Evolutionary conservation across 2,888 invertebrate genomes (phyloP).

Genomic region (Caenorhabditis doughertyi): DNA sequence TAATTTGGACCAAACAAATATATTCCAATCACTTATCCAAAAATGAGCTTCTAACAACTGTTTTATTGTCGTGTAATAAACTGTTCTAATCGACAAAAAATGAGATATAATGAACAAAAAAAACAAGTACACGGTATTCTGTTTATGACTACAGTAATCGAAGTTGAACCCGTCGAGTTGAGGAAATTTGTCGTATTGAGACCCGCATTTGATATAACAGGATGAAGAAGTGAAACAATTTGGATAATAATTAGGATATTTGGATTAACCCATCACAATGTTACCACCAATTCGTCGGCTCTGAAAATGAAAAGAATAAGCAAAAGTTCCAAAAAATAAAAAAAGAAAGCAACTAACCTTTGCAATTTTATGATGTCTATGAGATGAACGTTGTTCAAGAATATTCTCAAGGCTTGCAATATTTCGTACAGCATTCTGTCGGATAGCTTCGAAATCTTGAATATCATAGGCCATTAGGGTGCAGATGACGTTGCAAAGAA

Average conservation of each 20-base stretch:
- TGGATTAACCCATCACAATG: slow-evolving; percentile 59
- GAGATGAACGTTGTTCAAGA: slow-evolving; percentile 41
- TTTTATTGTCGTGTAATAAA: slow-evolving; percentile 38
- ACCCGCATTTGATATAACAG: slow-evolving; percentile 8
- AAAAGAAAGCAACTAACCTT: slow-evolving; percentile 30
- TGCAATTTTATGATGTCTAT: slow-evolving; percentile 35
- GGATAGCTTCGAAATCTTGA: slow-evolving; percentile 44
- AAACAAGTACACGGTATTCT: slow-evolving; percentile 46
- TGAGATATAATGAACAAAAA: background rate
- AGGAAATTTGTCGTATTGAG: slow-evolving; percentile 26
- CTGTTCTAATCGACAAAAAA: slow-evolving; percentile 3
- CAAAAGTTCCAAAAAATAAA: background rate
- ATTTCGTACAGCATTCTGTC: slow-evolving; percentile 49
- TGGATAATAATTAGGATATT: background rate
- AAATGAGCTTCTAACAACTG: slow-evolving; percentile 46
- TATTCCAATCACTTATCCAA: slow-evolving; percentile 8
- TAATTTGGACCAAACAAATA: background rate
- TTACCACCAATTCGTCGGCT: slow-evolving; percentile 62
- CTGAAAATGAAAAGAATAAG: slow-evolving; percentile 35
- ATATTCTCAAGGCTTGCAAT: slow-evolving; percentile 54
- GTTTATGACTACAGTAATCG: slow-evolving; percentile 31
- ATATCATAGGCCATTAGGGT: slow-evolving; percentile 46
- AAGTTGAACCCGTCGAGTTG: slow-evolving; percentile 13
- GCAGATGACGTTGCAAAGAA: slow-evolving; percentile 51
- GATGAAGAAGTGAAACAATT: background rate